These are phyloP conservation scores for Hippoglossus stenolepis DNA, from an alignment of 2,113 vertebrate species.

Conservation along the genomic window DNA sequence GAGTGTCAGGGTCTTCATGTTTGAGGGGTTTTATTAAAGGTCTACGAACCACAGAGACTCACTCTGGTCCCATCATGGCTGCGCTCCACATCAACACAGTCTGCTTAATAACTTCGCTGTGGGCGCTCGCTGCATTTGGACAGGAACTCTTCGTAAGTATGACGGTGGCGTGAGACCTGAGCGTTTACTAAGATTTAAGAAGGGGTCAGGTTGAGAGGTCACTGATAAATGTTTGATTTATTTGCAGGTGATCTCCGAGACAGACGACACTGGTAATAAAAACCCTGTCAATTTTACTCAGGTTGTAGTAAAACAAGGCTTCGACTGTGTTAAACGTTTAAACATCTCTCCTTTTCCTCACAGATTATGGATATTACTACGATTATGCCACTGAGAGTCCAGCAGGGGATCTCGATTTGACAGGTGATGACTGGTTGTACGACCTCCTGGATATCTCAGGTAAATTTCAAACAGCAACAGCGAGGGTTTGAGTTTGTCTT, in stretches of 20 bases:
- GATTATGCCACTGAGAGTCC: conserved; percentile 26
- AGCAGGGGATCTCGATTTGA: neutral
- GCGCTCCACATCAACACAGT: neutral
- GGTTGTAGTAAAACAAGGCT: neutral
- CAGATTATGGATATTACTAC: conserved; percentile 42
- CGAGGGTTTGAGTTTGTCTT: too few relatives aligned
- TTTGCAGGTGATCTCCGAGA: conserved; percentile 15
- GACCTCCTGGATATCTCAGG: conserved; percentile 51
- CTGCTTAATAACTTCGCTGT: conserved; percentile 37
- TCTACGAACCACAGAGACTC: neutral
- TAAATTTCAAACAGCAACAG: neutral
- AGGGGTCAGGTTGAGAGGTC: neutral
- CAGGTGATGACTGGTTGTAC: conserved; percentile 55
- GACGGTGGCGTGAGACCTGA: neutral
- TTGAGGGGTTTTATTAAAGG: conserved; percentile 21
- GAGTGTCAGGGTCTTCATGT: neutral
- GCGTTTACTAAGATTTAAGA: neutral
- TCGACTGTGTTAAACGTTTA: neutral
- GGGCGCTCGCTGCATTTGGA: conserved; percentile 22
- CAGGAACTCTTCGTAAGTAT: conserved; percentile 51
- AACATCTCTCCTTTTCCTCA: neutral
- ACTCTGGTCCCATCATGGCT: conserved; percentile 21
- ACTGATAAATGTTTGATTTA: neutral
- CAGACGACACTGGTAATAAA: neutral
- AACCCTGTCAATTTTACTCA: neutral